phyloP scores from a whole-genome alignment of 2,113 vertebrate genomes.

The Pelecanus crispus region DNA sequence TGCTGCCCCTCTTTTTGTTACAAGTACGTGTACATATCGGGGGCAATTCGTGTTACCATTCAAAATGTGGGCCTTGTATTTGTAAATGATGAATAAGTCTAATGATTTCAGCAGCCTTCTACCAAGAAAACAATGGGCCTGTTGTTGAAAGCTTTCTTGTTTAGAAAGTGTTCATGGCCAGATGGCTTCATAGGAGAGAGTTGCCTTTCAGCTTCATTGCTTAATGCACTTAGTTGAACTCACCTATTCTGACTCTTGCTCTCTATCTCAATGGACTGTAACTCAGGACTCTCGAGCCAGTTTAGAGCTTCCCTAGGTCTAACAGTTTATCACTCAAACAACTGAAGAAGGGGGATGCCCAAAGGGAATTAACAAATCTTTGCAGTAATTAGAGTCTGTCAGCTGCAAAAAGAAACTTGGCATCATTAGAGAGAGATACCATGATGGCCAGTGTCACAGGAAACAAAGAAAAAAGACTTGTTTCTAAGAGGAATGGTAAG shows the following conservation, averaged over 20 bases:
- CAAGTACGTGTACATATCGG: rapidly evolving
- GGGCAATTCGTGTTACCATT: neutral
- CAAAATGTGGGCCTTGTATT: neutral
- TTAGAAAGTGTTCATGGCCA: neutral
- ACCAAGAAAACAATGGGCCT: neutral
- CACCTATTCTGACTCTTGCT: neutral
- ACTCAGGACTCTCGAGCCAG: neutral
- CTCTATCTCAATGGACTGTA: neutral
- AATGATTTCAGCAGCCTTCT: neutral
- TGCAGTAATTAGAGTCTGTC: neutral
- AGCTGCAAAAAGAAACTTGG: neutral
- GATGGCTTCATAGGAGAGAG: neutral
- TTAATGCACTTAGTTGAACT: neutral
- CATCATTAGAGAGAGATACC: neutral
- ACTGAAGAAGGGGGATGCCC: neutral
- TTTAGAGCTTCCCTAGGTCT: neutral
- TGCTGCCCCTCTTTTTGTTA: neutral
- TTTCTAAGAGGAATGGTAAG: neutral
- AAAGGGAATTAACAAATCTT: neutral
- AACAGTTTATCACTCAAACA: neutral
- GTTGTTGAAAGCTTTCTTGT: slow-evolving; percentile 16
- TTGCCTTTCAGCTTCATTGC: neutral
- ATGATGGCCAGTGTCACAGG: neutral
- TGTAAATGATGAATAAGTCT: neutral
- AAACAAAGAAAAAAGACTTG: neutral